Evolutionary conservation across 2,797 vertebrate genomes (phyloP), one percentile per base, ranked within the genome.

Genomic region (Siniperca undulata): DNA sequence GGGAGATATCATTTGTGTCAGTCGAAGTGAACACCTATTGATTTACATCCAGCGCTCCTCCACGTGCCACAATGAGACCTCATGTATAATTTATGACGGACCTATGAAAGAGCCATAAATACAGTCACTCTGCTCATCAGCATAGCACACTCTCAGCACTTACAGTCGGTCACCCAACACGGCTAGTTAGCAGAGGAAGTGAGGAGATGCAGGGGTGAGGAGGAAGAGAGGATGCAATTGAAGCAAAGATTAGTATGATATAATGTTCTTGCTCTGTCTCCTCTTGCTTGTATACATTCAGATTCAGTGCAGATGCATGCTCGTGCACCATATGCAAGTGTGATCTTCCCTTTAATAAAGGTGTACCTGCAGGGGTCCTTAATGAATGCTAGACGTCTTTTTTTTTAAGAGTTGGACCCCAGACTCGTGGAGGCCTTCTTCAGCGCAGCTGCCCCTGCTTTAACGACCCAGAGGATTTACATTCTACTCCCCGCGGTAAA

Each of bases 71-170:
- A 74, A 74, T 76, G 85, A 86, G 79, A 67, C 65, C 85, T 93
- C 90, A 91, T 94, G 88, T 34, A 90, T 93, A 85, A 95, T 95
- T 94, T 93, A 95, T 88, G 34, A 3, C 0, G 73, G 64, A 80
- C 60, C 84, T 80, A 89, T 91, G 92, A 91, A 90, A 86, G 87
- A 91, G 74, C 87, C 92, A 92, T 94, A 93, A 94, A 94, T 92
- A 93, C 87, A 83, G 83, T 79, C 74, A n/a, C 66, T 65, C 36
- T 7, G 68, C 81, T 87, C 70, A 36, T 83, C 89, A 65, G 82
- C 65, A 66, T 22, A 46, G 80, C 86, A 75, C 73, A 30, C 56
- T 82, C 86, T 88, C 88, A 87, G 88, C 91, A 89, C 86, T 90
- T 88, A 75, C n/a, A 65, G 83, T 86, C 82, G 67, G 83, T 86